phyloP scores from a whole-genome alignment of 2,888 invertebrate species.

The Mylabris sibirica region DNA sequence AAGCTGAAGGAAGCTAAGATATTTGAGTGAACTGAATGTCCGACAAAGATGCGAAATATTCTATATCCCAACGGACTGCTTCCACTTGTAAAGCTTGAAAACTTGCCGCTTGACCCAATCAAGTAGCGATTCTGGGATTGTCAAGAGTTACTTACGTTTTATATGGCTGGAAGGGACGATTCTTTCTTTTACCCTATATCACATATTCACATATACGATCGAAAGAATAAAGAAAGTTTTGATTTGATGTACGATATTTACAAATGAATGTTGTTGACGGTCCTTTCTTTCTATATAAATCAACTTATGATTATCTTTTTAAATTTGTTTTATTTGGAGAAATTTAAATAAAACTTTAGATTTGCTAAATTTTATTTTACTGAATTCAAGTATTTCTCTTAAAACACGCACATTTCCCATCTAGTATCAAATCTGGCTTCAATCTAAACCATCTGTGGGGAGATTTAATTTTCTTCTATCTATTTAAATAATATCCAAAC shows the following conservation, averaged over 20 bases:
- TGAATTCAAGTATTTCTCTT: not conserved
- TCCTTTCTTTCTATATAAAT: not conserved
- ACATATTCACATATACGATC: slow-evolving; percentile 41
- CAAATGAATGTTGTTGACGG: slow-evolving; percentile 22
- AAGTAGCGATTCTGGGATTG: slow-evolving; percentile 56
- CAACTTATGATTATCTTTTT: not conserved
- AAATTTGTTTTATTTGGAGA: not conserved
- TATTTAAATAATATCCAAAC: too few species aligned
- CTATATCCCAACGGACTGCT: slow-evolving; percentile 30
- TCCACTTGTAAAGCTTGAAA: slow-evolving; percentile 25
- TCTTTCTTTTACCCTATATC: slow-evolving; percentile 35
- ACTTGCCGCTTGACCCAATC: slow-evolving; percentile 53
- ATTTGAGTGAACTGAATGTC: slow-evolving; percentile 13
- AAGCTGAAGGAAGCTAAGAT: slow-evolving; percentile 20
- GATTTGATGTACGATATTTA: slow-evolving; percentile 44
- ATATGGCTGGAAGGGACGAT: slow-evolving; percentile 51
- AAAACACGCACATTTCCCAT: too few species aligned
- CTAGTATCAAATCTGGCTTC: not conserved
- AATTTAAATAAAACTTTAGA: not conserved
- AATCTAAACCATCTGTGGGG: not conserved
- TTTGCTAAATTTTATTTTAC: not conserved
- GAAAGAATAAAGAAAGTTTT: slow-evolving; percentile 48
- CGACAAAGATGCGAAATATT: slow-evolving; percentile 30
- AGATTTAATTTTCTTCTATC: too few species aligned
- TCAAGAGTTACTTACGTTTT: slow-evolving; percentile 57